phyloP scores from a whole-genome alignment of 2,888 invertebrate genomes.

The Sicus ferrugineus region DNA sequence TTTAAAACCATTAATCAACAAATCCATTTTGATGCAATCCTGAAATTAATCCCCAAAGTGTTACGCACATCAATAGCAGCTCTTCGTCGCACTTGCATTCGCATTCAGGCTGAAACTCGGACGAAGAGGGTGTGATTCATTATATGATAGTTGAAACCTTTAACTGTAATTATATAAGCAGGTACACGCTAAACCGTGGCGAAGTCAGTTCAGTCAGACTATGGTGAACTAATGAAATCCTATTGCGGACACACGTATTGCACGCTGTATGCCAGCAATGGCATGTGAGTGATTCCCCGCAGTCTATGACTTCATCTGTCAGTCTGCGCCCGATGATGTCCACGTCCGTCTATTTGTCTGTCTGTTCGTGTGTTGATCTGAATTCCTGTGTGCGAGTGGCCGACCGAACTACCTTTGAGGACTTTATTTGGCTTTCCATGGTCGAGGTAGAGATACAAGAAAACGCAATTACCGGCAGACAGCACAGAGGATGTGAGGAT shows the following conservation, averaged over 20 bases:
- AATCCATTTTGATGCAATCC: too few species aligned
- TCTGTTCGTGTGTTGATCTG: background rate
- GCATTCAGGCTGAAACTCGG: background rate
- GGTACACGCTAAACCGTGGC: background rate
- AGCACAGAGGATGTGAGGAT: background rate
- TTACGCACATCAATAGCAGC: too few species aligned
- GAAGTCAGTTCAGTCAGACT: background rate
- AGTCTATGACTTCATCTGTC: background rate
- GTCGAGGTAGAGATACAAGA: constrained; percentile 11
- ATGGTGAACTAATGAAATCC: constrained; percentile 22
- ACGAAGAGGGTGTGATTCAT: background rate
- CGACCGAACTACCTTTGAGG: background rate
- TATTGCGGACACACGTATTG: background rate
- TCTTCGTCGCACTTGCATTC: background rate
- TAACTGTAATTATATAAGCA: background rate
- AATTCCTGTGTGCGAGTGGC: background rate
- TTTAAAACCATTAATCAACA: too few species aligned
- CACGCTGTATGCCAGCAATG: background rate
- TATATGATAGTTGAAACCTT: background rate
- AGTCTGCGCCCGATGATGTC: too few species aligned
- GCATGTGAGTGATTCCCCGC: background rate
- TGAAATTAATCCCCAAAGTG: too few species aligned
- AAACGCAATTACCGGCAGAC: constrained; percentile 24
- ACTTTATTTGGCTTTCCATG: background rate
- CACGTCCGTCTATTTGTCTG: too few species aligned